A percentile compares a stretch with the other conserved stretches of the same genome.
phyloP scores from a whole-genome alignment of 1,140 invertebrate species.

The Bursaphelenchus mucronatus region DNA sequence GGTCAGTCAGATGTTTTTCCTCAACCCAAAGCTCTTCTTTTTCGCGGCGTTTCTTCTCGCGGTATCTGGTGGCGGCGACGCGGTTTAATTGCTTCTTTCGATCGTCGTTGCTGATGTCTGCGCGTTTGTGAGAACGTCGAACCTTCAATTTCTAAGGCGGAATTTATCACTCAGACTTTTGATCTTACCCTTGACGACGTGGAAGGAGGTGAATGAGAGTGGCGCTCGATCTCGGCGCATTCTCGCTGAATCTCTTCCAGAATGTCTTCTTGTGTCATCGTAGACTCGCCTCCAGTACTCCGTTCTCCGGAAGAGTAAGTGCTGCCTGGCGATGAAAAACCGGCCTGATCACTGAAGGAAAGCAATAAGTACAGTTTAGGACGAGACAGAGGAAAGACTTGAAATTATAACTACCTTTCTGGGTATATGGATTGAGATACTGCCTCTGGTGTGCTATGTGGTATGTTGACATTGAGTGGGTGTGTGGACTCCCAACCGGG shows the following conservation, averaged over 20 bases:
- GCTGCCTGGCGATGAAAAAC: conserved; percentile 8
- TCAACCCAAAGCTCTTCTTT: conserved; percentile 29
- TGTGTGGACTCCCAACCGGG: too few species aligned
- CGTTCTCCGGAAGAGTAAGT: conserved; percentile 18
- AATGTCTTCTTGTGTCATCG: conserved; percentile 36
- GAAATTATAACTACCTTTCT: conserved; percentile 14
- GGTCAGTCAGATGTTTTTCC: conserved; percentile 26
- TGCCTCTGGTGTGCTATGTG: neutral
- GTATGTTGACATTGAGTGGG: too few species aligned
- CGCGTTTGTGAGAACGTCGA: conserved; percentile 16
- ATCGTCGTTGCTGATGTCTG: conserved; percentile 20
- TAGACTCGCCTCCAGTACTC: conserved; percentile 23
- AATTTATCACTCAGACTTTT: conserved; percentile 1
- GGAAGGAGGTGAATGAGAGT: conserved; percentile 23
- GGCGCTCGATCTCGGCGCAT: conserved; percentile 39
- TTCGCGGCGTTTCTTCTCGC: conserved; percentile 41
- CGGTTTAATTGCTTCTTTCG: conserved; percentile 44
- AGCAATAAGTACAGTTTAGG: neutral
- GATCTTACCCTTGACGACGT: neutral
- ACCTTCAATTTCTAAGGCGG: conserved; percentile 8
- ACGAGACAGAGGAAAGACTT: conserved; percentile 8
- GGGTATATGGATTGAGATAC: neutral
- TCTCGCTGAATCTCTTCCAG: conserved; percentile 39
- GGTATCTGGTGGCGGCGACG: conserved; percentile 41
- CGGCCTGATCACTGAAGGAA: neutral